phyloP scores from a whole-genome alignment of 2,113 vertebrate species.

The Thunnus maccoyii region DNA sequence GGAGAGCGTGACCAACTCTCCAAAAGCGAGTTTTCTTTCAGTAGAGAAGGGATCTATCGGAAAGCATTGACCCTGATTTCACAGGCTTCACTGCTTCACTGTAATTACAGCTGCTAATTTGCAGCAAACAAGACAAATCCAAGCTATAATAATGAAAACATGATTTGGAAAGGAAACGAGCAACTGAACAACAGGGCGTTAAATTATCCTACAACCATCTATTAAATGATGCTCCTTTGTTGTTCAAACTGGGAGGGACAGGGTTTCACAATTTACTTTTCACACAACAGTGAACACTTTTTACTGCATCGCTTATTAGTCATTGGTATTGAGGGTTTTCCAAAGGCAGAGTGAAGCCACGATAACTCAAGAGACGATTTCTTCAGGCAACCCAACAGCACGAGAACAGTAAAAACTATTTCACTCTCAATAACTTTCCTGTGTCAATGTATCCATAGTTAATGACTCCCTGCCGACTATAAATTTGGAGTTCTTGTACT shows the following conservation, averaged over 20 bases:
- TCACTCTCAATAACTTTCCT: neutral
- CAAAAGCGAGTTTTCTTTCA: slow-evolving; percentile 21
- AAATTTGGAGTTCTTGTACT: neutral
- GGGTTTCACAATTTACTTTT: neutral
- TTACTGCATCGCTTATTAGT: neutral
- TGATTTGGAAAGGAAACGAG: neutral
- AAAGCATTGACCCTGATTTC: slow-evolving; percentile 37
- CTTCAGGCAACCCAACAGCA: no score
- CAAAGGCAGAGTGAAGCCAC: neutral
- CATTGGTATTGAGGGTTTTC: neutral
- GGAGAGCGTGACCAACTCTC: slow-evolving; percentile 29
- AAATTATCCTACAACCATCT: slow-evolving; percentile 14
- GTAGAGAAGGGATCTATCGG: slow-evolving; percentile 23
- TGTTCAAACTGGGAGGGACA: neutral
- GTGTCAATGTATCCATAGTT: neutral
- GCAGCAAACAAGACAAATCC: slow-evolving; percentile 27
- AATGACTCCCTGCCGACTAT: neutral
- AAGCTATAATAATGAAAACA: slow-evolving; percentile 29
- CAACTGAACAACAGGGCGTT: neutral
- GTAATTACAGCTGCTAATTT: slow-evolving; percentile 59
- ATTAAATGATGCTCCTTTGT: neutral
- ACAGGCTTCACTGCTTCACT: slow-evolving; percentile 28
- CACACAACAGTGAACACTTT: neutral
- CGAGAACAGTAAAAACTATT: neutral
- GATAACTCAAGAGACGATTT: neutral